Evolutionary conservation across 2,113 vertebrate genomes (phyloP), one percentile per base, ranked within the genome.

Genomic region (Zosterops hypoxanthus): DNA sequence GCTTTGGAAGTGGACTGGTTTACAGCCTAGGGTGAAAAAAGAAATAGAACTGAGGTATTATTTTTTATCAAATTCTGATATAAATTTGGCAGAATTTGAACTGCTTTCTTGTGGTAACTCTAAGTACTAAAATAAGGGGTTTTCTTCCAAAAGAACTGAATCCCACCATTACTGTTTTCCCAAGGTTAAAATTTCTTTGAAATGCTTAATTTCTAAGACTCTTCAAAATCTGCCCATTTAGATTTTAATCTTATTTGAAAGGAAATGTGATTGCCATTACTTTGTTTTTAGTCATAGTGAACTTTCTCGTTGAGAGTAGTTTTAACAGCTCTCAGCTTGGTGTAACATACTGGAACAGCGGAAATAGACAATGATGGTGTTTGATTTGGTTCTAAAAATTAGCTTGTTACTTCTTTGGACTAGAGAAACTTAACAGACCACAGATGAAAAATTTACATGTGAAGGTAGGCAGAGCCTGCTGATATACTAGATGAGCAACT

Each of bases 261-360:
- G 46, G 31, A 80, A 53, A 31, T 34, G 11, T 61, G 36, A 14
- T 53, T 82, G 21, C 16, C 6, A 4, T 79, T 69, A 6, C 15
- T 65, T 77, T 69, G 3, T 73, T 82, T 86, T 71, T 14, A 59
- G 33, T 55, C 14, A 42, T 14, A 76, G 9, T 36, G 22, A 68
- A 31, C 16, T 82, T 84, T 31, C n/a, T 49, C 12, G 4, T 66
- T 88, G 22, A 63, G 47, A 49, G 12, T 57, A 56, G 21, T 41
- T 86, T 82, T 64, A 68, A n/a, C 20, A 78, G 9, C 41, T 46
- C 7, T 64, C 11, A 18, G 3, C 75, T 85, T 17, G 17, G 23
- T 0, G 0, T 55, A 57, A 50, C 0, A 1, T 47, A 8, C 5
- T 53, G 55, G 28, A 80, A 12, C 25, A 73, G 15, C 2, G 1